Evolutionary conservation across 2,888 invertebrate genomes (phyloP).

Genomic region (Pristionchus entomophagus): DNA sequence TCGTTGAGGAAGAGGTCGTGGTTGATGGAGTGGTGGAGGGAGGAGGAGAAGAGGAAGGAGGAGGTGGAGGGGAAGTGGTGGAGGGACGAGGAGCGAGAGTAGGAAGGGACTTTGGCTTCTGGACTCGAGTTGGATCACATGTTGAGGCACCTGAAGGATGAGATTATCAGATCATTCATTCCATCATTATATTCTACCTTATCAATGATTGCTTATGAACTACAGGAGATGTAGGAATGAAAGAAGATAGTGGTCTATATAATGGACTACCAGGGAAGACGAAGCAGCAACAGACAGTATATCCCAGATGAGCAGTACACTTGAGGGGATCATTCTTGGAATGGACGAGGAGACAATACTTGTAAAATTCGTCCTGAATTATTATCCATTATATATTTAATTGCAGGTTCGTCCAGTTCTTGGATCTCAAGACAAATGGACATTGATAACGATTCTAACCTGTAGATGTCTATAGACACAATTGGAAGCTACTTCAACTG

Average conservation of each 20-base stretch:
- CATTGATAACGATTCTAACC: background rate
- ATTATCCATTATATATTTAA: no score
- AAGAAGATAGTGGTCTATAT: no score
- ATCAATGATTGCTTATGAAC: no score
- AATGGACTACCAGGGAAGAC: constrained; percentile 26
- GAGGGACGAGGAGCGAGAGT: background rate
- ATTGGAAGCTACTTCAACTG: background rate
- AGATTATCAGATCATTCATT: background rate
- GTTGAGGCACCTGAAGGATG: constrained; percentile 6
- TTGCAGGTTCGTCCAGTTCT: no score
- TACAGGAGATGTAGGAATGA: no score
- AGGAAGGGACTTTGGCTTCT: constrained; percentile 6
- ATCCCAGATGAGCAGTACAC: constrained; percentile 43
- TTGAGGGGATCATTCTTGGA: constrained; percentile 26
- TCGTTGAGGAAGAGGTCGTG: background rate
- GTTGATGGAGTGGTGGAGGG: background rate
- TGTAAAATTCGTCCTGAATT: constrained; percentile 33
- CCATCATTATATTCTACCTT: no score
- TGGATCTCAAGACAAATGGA: background rate
- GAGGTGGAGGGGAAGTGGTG: background rate
- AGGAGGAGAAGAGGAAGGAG: background rate
- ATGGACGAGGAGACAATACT: constrained; percentile 44
- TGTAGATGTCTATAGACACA: constrained; percentile 40
- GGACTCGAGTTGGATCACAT: constrained; percentile 39
- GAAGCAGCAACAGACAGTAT: constrained; percentile 43